Evolutionary conservation across 2,113 vertebrate genomes (phyloP).

Genomic region (Lepisosteus osseus): DNA sequence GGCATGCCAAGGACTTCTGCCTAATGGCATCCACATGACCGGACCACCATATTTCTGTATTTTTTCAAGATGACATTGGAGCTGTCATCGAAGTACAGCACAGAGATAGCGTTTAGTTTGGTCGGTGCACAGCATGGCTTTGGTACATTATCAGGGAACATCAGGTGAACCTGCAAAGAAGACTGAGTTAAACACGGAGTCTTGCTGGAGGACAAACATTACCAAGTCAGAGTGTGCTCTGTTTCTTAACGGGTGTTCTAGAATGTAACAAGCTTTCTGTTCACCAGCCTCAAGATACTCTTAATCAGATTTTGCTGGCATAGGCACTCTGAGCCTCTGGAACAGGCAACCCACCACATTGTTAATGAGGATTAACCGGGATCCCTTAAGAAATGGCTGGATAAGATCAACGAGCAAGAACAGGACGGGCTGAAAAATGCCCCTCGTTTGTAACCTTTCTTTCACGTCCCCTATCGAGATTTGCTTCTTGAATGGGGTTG

Average conservation of each 20-base stretch:
- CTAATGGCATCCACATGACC: conserved; percentile 96
- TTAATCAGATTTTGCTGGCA: no score
- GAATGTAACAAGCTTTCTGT: no score
- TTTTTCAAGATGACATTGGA: conserved; percentile 99
- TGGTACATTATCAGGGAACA: conserved; percentile 97
- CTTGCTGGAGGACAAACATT: conserved; percentile 23
- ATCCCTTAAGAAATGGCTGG: no score
- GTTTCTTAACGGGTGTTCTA: neutral
- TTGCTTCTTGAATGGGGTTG: no score
- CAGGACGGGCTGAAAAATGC: no score
- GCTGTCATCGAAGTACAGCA: conserved; percentile 98
- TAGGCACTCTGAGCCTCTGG: no score
- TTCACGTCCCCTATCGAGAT: no score
- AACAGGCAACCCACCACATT: no score
- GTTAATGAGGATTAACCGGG: no score
- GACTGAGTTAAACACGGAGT: conserved; percentile 39
- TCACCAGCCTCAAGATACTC: no score
- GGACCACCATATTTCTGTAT: conserved; percentile 98
- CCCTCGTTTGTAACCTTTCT: no score
- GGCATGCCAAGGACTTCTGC: conserved; percentile 22
- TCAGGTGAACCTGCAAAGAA: conserved; percentile 86
- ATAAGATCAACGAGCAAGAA: no score
- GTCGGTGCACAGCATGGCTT: conserved; percentile 98
- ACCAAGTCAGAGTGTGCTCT: neutral
- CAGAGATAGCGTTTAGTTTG: conserved; percentile 97